Evolutionary conservation across 2,888 invertebrate species (phyloP).

Genomic region (Mechanitis mazaeus): DNA sequence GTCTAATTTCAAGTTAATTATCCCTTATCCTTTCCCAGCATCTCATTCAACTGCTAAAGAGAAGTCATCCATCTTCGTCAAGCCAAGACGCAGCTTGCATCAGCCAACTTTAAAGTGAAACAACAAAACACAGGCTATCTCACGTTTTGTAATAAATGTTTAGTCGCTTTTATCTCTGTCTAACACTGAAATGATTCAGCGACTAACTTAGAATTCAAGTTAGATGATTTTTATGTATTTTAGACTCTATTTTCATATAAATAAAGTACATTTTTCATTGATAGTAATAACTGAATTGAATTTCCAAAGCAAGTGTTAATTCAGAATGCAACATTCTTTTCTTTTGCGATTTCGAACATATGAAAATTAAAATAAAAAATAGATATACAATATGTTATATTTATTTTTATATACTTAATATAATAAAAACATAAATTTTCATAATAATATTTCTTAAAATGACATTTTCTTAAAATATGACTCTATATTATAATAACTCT

Average conservation of each 20-base stretch:
- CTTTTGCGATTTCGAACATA: constrained; percentile 49
- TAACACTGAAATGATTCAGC: constrained; percentile 62
- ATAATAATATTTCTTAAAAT: too few species aligned
- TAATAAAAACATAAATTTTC: constrained; percentile 23
- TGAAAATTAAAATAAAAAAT: constrained; percentile 1
- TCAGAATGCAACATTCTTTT: constrained; percentile 60
- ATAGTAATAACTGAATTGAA: constrained; percentile 45
- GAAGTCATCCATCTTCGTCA: constrained; percentile 71
- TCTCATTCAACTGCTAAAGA: constrained; percentile 61
- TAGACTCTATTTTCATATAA: constrained; percentile 22
- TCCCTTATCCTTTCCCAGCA: constrained; percentile 37
- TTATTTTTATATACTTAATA: constrained; percentile 24
- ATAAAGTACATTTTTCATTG: constrained; percentile 32
- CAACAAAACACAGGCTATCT: constrained; percentile 41
- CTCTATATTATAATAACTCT: too few species aligned
- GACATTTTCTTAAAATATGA: too few species aligned
- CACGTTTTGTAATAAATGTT: constrained; percentile 42
- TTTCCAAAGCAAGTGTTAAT: constrained; percentile 60
- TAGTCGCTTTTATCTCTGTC: constrained; percentile 47
- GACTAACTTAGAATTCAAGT: constrained; percentile 50
- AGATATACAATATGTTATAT: background rate
- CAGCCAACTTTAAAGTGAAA: constrained; percentile 50
- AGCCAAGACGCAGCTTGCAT: constrained; percentile 58
- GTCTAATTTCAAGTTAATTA: constrained; percentile 34
- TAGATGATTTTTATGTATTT: constrained; percentile 25